Evolutionary conservation across 1,140 invertebrate genomes (phyloP).

Genomic region (Heliconius hewitsoni): DNA sequence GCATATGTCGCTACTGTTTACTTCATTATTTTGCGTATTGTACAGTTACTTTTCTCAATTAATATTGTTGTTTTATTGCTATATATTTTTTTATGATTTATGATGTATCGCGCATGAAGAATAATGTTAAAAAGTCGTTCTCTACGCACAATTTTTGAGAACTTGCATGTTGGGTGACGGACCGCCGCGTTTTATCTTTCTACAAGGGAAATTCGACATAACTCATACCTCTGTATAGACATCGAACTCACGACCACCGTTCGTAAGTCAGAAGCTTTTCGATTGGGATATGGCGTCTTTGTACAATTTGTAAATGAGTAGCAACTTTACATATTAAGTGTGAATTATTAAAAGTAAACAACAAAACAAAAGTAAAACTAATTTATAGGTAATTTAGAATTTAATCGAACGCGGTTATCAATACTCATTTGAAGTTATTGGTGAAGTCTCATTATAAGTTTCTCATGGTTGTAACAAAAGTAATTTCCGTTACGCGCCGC

Average conservation of each 20-base stretch:
- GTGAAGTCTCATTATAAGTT: constrained; percentile 18
- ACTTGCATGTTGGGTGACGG: too few relatives aligned
- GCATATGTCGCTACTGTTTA: neutral
- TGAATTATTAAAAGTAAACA: neutral
- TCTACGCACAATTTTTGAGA: too few relatives aligned
- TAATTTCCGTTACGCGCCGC: constrained; percentile 38
- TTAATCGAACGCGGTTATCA: neutral
- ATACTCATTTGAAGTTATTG: neutral
- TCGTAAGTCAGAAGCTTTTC: too few relatives aligned
- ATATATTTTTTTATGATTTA: too few relatives aligned
- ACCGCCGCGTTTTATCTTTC: too few relatives aligned
- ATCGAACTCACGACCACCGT: too few relatives aligned
- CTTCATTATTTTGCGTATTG: neutral
- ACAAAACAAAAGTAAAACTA: neutral
- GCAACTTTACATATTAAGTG: neutral
- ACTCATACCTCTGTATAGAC: too few relatives aligned
- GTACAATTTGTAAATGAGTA: too few relatives aligned
- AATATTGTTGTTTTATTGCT: neutral
- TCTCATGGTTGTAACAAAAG: constrained; percentile 33
- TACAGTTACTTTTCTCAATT: neutral
- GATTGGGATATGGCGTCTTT: too few relatives aligned
- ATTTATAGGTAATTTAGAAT: neutral
- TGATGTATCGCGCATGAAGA: too few relatives aligned
- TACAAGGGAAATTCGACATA: too few relatives aligned
- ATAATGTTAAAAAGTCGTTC: too few relatives aligned